Evolutionary conservation across 2,797 vertebrate species (phyloP).

Genomic region (Tamandua tetradactyla): DNA sequence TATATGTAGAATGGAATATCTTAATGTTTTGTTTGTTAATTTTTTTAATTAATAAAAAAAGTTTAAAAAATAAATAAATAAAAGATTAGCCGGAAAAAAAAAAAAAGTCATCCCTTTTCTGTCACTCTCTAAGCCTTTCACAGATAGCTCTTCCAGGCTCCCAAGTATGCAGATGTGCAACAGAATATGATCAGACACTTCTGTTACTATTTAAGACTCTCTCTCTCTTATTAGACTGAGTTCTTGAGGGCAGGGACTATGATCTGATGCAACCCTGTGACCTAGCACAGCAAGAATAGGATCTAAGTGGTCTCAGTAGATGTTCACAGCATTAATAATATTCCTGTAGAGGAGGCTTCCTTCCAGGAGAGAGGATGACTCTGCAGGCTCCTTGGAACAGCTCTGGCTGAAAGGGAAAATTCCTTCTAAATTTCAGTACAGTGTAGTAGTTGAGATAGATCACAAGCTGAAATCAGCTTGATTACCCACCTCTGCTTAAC

Average conservation of each 20-base stretch:
- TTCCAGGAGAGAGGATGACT: neutral
- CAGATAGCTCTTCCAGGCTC: neutral
- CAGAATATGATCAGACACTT: neutral
- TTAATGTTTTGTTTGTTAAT: no score
- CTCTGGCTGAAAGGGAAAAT: neutral
- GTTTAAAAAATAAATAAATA: no score
- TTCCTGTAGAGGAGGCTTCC: neutral
- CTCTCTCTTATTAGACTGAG: neutral
- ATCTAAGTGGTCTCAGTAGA: neutral
- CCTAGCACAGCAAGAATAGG: neutral
- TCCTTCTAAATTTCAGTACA: neutral
- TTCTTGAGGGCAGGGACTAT: neutral
- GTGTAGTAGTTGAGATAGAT: neutral
- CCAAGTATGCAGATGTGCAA: neutral
- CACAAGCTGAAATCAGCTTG: neutral
- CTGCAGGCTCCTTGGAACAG: neutral
- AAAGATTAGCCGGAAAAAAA: no score
- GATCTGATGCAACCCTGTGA: neutral
- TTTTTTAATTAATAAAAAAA: no score
- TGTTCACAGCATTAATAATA: neutral
- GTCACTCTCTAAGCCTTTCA: neutral
- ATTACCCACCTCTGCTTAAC: neutral
- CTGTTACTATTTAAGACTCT: neutral
- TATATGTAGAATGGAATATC: no score
- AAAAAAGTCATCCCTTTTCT: neutral